Evolutionary conservation across 2,888 invertebrate genomes (phyloP), one percentile per base, ranked within the genome.

Genomic region (Aphodius sticticus): DNA sequence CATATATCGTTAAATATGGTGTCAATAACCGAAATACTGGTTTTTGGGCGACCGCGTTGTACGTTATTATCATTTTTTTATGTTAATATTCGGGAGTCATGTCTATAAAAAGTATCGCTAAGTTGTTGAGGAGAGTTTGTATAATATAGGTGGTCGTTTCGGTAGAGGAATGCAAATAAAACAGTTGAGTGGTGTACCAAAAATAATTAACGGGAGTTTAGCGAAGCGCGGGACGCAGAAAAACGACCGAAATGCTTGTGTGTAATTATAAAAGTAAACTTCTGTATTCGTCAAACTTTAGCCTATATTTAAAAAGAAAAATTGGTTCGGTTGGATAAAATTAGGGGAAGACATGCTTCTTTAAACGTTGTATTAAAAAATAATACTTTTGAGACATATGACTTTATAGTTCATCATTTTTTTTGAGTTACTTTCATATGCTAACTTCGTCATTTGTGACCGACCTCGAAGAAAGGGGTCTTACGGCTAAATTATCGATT

Each of bases 21-120:
- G 53, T 53, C 53, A 53, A 53, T 53, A 53, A 53, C 53, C 53
- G 53, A 53, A 53, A 53, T 53, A 53, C 53, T 53, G 53, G 53
- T 53, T 53, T 53, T 26, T 26, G 9, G 53, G 53, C 12, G 53
- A 53, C 3, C 53, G 53, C 53, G 53, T 2, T 53, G 12, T 53
- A 53, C 53, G 53, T 53, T 53, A 53, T 53, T 53, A 53, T 53
- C 53, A 53, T 53, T 53, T 53, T 53, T 53, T 53, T 53, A 12
- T 7, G 7, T 53, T 53, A 7, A 53, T 53, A 53, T 53, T 53
- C 53, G 53, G 53, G 1, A 53, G 53, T 53, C 12, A 53, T 53
- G 12, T 53, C 53, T 53, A 53, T 53, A 53, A 53, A 53, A 53
- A 53, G 7, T 53, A 7, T 53, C 53, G 53, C 12, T 12, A 53